Base-by-base conservation (phyloP, 1,140 invertebrate genomes). In the Halyomorpha halys region DNA sequence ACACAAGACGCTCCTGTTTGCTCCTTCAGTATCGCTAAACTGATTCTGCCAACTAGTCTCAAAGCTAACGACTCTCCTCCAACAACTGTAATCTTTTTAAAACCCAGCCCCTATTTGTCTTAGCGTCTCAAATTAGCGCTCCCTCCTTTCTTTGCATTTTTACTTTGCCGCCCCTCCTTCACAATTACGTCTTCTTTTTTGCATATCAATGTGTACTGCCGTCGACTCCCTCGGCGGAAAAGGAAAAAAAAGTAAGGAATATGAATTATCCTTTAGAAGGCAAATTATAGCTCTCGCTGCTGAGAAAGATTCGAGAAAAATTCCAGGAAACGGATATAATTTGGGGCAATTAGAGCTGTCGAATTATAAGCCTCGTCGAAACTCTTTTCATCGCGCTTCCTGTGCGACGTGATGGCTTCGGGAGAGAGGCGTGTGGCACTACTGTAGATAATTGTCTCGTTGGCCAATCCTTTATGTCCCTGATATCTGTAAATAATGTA, bases 71-170 rank as follows among this genome's bases (percentile, higher is more conserved):
- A 18, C 21, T 18, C 47, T 18, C 11, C 34, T 39, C 34, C 34
- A 6, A 39, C 4, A 39, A 39, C 4, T 21, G 5, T 49, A 49
- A 49, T 49, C 47, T 21, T 21, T 49, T 49, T 49, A 49, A 39
- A 18, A 49, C 47, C 21, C 21, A 16, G n/a, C 21, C 47, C 47
- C 47, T 49, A 49, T 49, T 49, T 49, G 47, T 39, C 34, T 39
- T 39, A 39, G 4, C 34, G 11, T 39, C 47, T 49, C 47, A 21
- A 49, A 49, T 49, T 49, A 49, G 47, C 47, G 21, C 47, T 14
- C 47, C 21, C 47, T 21, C 47, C 47, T 49, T 49, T 49, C 47
- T 49, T 49, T 49, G 47, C 47, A 49, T 49, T 49, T 49, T 49
- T 49, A 49, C 47, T 49, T 49, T 49, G 21, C 47, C 47, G n/a